phyloP scores from a whole-genome alignment of 2,113 vertebrate species.

The Hirundichthys speculiger region DNA sequence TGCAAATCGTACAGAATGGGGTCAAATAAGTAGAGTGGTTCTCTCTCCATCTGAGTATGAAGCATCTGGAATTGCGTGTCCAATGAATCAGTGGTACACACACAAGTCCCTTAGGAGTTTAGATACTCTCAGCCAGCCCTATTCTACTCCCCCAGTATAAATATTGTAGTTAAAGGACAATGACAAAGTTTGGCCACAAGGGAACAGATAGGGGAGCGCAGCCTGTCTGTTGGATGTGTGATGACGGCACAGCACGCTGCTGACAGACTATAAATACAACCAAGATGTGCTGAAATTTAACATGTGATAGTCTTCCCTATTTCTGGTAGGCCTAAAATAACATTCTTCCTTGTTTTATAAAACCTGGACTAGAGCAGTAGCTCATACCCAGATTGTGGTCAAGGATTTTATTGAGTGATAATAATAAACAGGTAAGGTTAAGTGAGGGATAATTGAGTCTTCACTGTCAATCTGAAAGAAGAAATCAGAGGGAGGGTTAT shows the following conservation, averaged over 20 bases:
- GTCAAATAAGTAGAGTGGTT: constrained; percentile 58
- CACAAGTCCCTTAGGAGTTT: constrained; percentile 45
- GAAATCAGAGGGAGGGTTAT: constrained; percentile 42
- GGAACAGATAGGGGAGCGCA: constrained; percentile 13
- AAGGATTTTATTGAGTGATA: constrained; percentile 15
- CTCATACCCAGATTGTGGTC: neutral
- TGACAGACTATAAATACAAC: constrained; percentile 40
- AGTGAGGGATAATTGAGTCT: constrained; percentile 19
- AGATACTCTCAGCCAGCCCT: constrained; percentile 25
- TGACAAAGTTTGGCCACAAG: constrained; percentile 10
- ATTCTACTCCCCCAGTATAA: constrained; percentile 5
- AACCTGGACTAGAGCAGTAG: constrained; percentile 2
- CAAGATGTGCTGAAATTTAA: constrained; percentile 6
- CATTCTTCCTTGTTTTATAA: constrained; percentile 1
- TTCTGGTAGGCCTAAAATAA: constrained; percentile 6
- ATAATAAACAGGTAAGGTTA: constrained; percentile 34
- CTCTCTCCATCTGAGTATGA: constrained; percentile 18
- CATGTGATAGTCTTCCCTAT: constrained; percentile 1
- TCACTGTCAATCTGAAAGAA: constrained; percentile 21
- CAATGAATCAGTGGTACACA: constrained; percentile 53
- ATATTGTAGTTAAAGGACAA: constrained; percentile 36
- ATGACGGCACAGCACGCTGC: constrained; percentile 20
- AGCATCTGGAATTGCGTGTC: constrained; percentile 59
- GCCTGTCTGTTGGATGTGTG: constrained; percentile 28
- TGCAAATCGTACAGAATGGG: constrained; percentile 64